Percentiles rank a stretch among this genome's conserved stretches.
Evolutionary conservation across 2,888 invertebrate species (phyloP).

Genomic region (Lepidochitona cinerea): DNA sequence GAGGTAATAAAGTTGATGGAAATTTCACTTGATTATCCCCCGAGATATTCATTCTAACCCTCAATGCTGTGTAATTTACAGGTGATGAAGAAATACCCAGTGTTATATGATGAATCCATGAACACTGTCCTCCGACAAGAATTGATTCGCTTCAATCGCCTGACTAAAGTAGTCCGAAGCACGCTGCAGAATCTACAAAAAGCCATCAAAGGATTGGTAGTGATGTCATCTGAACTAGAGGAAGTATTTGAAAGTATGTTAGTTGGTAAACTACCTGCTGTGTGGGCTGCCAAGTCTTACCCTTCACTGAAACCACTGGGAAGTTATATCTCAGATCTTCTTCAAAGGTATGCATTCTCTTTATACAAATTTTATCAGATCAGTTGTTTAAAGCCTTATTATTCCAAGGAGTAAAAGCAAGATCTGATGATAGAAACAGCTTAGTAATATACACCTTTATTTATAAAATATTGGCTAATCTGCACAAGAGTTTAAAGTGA

Average conservation of each 20-base stretch:
- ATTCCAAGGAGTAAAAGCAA: too few species aligned
- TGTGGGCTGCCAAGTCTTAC: conserved; percentile 71
- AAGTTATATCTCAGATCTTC: conserved; percentile 73
- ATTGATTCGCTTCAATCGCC: conserved; percentile 69
- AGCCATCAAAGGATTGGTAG: conserved; percentile 70
- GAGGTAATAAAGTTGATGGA: too few species aligned
- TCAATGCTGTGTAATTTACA: conserved; percentile 25
- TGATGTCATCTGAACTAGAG: conserved; percentile 70
- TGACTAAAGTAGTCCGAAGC: conserved; percentile 64
- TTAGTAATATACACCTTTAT: too few species aligned
- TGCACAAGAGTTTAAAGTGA: too few species aligned
- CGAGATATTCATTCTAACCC: too few species aligned
- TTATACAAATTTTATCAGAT: too few species aligned
- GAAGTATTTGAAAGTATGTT: conserved; percentile 70
- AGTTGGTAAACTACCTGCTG: conserved; percentile 68
- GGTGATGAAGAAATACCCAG: conserved; percentile 70
- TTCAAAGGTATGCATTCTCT: conserved; percentile 76
- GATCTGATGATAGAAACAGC: too few species aligned
- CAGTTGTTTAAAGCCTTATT: too few species aligned
- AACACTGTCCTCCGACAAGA: conserved; percentile 71
- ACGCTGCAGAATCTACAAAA: conserved; percentile 68
- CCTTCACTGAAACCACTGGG: conserved; percentile 71
- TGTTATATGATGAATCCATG: conserved; percentile 70
- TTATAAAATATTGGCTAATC: too few species aligned
- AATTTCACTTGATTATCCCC: too few species aligned